A percentile compares a stretch with the other conserved stretches of the same genome.
phyloP scores from a whole-genome alignment of 2,888 invertebrate species.

The Phragmatobia fuliginosa region DNA sequence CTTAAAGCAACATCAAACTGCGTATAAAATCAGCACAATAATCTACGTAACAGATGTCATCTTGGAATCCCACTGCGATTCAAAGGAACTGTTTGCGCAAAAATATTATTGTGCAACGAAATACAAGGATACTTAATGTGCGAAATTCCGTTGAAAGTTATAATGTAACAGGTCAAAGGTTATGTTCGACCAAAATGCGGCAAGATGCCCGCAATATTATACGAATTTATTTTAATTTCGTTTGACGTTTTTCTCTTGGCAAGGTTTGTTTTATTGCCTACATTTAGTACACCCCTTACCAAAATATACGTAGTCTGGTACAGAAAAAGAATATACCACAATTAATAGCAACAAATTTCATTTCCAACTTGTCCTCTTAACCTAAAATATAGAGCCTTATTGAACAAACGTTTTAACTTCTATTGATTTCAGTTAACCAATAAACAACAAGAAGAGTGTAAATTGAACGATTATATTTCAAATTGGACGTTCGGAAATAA shows the following conservation, averaged over 20 bases:
- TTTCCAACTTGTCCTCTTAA: neutral
- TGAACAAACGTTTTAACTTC: neutral
- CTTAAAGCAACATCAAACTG: neutral
- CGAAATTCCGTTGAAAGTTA: constrained; percentile 26
- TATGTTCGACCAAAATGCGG: neutral
- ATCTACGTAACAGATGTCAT: constrained; percentile 25
- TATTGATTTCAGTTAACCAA: neutral
- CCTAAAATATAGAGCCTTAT: neutral
- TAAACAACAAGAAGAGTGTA: neutral
- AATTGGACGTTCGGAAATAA: constrained; percentile 15
- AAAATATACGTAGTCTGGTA: neutral
- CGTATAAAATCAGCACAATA: constrained; percentile 12
- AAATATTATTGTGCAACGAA: constrained; percentile 34
- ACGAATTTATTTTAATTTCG: neutral
- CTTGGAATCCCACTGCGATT: constrained; percentile 35
- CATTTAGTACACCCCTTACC: neutral
- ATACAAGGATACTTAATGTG: constrained; percentile 26
- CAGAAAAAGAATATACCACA: too few species aligned
- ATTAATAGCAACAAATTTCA: neutral
- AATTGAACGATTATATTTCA: neutral
- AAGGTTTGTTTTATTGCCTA: neutral
- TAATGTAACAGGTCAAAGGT: constrained; percentile 35
- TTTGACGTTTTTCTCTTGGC: neutral
- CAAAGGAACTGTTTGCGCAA: constrained; percentile 23
- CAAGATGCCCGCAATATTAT: neutral